Evolutionary conservation across 2,888 invertebrate genomes (phyloP), one percentile per base, ranked within the genome.

Genomic region (Gastrophysa polygoni): DNA sequence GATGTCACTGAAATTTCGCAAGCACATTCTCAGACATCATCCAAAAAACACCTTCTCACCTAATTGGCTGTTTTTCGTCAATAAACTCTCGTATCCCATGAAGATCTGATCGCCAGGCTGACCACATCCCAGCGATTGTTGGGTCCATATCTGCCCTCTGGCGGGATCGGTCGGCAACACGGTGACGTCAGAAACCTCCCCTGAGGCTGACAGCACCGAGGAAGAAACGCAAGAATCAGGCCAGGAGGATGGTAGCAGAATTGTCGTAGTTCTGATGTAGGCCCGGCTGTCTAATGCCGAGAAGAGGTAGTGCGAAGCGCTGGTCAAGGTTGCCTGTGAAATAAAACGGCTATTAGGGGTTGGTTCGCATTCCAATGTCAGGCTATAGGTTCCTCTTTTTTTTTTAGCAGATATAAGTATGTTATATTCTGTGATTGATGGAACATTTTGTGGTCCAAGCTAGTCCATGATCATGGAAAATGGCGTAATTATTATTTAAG

Each of bases 241-340:
- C 88, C 89, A 89, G 29, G 83, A 81, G 47, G 83, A 76, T 5
- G 89, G 89, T 62, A 89, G 81, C 61, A 87, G 79, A 49, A 89
- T 84, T 60, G 84, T 85, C 63, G 87, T 83, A 47, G 85, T 82
- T 61, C 85, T 82, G 72, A 88, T 83, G 73, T 83, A 85, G 16
- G 85, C 85, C 16, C 84, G 79, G 29, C 85, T 84, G 70, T 86
- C 84, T 52, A 88, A 82, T 14, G 88, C 86, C 63, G 81, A 81
- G 74, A 85, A 84, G 44, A 89, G 80, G 64, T 84, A 82, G 67
- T 83, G 80, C 1, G 88, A 88, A 11, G 87, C 85, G 67, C 82
- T 82, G 43, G 82, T 82, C 66, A 88, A 80, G 59, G 85, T 82
- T 64, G 78, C 78, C 88, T 88, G 82, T n/a, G n/a, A n/a, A n/a